A percentile compares a stretch with the other conserved stretches of the same genome.
These are phyloP conservation scores for Xiphophorus maculatus DNA, from an alignment of 2,113 vertebrate genomes.

Conservation along the genomic window DNA sequence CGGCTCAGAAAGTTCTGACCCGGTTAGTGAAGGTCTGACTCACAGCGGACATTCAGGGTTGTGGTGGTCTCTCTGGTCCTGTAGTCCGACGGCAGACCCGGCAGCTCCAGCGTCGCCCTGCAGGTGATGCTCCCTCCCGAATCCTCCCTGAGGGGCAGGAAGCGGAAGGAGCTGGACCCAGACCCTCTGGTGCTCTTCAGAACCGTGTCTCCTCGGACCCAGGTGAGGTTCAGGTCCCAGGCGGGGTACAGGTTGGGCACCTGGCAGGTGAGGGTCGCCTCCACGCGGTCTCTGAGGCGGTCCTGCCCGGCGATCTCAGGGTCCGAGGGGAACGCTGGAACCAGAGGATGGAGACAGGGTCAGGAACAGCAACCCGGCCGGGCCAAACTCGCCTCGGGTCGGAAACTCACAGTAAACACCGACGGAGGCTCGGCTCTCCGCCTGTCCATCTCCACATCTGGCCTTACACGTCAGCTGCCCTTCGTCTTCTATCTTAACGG, in stretches of 20 bases:
- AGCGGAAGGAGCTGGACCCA: constrained; percentile 12
- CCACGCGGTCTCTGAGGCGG: constrained; percentile 40
- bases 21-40: constrained; percentile 30
- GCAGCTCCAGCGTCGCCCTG: constrained; percentile 55
- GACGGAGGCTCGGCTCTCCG: background rate
- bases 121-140: constrained; percentile 59
- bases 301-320: constrained; percentile 66
- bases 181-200: constrained; percentile 15
- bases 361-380: background rate
- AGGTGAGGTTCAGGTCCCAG: constrained; percentile 53
- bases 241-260: constrained; percentile 55
- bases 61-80: constrained; percentile 50
- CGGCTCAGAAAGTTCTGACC: no score
- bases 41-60: constrained; percentile 60
- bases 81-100: constrained; percentile 29
- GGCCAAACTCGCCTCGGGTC: background rate
- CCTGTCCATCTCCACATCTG: constrained; percentile 21
- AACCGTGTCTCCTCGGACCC: constrained; percentile 47
- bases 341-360: background rate
- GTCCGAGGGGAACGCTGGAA: constrained; percentile 69
- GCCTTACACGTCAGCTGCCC: constrained; percentile 57
- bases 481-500: constrained; percentile 55
- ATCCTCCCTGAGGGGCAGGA: constrained; percentile 41
- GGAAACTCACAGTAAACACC: constrained; percentile 73
- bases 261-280: constrained; percentile 58